A percentile compares a stretch with the other conserved stretches of the same genome.
Conservation (phyloP, 2,113 vertebrate species). For the Lamprotornis superbus region DNA sequence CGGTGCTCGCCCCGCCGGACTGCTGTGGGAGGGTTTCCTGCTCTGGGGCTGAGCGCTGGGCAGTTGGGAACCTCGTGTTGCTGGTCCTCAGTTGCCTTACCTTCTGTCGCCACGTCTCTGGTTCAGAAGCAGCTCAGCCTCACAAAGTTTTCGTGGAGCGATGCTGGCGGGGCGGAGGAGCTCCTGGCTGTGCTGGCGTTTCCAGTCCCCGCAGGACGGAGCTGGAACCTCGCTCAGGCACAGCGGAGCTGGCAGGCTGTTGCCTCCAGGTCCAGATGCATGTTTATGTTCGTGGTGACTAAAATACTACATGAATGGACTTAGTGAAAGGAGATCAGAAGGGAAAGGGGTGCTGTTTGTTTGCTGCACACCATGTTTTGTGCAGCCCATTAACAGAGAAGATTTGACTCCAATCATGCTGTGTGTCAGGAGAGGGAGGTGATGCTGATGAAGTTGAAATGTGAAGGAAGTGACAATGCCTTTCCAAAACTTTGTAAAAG, state of each 20-base stretch:
- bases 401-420: not conserved
- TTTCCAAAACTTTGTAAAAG: not conserved
- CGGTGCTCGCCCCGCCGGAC: not conserved
- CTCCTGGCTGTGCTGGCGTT: not conserved
- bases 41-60: not conserved
- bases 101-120: not conserved
- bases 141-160: fast-evolving
- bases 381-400: not conserved
- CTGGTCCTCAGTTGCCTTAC: not conserved
- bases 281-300: not conserved
- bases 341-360: not conserved
- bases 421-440: not conserved
- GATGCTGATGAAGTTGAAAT: not conserved
- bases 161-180: not conserved
- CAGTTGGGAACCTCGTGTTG: fast-evolving
- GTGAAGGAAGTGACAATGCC: not conserved
- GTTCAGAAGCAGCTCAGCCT: too few relatives aligned
- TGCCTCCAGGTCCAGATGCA: not conserved
- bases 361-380: fast-evolving
- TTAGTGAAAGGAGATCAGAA: not conserved
- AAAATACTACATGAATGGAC: not conserved
- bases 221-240: fast-evolving
- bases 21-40: too few relatives aligned
- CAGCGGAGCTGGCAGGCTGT: not conserved
- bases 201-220: fast-evolving